Conservation (phyloP, 2,888 invertebrate species). For the Metalampra italica region DNA sequence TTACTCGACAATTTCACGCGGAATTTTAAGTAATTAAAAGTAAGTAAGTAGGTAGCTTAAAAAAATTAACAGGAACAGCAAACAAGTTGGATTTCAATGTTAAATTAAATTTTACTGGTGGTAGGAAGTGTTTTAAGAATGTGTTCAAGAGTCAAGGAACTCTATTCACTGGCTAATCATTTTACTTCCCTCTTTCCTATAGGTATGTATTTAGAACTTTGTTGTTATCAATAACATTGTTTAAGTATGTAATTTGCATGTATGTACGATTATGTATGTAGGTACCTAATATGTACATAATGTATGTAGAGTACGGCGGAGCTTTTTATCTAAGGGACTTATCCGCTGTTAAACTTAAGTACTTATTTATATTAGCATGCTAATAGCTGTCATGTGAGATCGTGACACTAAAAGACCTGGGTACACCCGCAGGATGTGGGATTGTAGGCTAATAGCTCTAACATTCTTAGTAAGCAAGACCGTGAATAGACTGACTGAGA, state of each 20-base stretch:
- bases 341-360: neutral
- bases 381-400: neutral
- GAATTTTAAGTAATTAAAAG: too few relatives aligned
- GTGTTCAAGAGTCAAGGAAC: neutral
- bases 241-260: too few relatives aligned
- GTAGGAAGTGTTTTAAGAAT: neutral
- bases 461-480: neutral
- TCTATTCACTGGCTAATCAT: too few relatives aligned
- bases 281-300: too few relatives aligned
- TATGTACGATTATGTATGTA: too few relatives aligned
- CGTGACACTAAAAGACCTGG: neutral
- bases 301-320: too few relatives aligned
- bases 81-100: too few relatives aligned
- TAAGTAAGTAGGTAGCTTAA: neutral
- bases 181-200: too few relatives aligned
- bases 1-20: slow-evolving; percentile 5
- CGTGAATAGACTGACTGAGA: neutral
- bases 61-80: neutral
- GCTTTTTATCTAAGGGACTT: too few relatives aligned
- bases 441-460: slow-evolving; percentile 2
- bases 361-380: neutral
- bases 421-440: neutral
- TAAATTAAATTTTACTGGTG: too few relatives aligned
- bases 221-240: too few relatives aligned
- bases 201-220: too few relatives aligned